phyloP scores from a whole-genome alignment of 2,888 invertebrate species.

The Trissonchulus sp. region DNA sequence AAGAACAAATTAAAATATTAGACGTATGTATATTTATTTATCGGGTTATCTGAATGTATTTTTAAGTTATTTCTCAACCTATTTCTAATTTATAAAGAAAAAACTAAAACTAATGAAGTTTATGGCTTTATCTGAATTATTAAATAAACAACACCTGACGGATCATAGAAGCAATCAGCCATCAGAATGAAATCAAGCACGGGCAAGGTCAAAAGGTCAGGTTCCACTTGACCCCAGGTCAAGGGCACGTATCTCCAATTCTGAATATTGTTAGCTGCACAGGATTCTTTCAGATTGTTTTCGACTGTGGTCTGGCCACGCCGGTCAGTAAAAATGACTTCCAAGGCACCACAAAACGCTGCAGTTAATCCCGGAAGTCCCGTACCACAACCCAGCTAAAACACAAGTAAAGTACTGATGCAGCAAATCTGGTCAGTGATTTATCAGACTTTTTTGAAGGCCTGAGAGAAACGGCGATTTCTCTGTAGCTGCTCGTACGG shows the following conservation, averaged over 20 bases:
- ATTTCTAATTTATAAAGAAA: too few relatives aligned
- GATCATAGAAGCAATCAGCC: not conserved
- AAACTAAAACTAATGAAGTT: too few relatives aligned
- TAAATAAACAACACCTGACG: not conserved
- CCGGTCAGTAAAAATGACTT: not conserved
- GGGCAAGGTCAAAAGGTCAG: not conserved
- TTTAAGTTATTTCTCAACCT: too few relatives aligned
- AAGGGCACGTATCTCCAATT: not conserved
- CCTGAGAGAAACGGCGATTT: too few relatives aligned
- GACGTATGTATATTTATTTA: too few relatives aligned
- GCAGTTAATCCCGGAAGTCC: not conserved
- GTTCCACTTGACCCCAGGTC: not conserved
- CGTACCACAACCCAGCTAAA: not conserved
- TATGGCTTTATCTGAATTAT: too few relatives aligned
- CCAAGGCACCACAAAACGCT: not conserved
- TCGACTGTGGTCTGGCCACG: not conserved
- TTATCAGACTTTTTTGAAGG: too few relatives aligned
- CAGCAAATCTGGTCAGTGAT: too few relatives aligned
- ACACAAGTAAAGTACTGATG: too few relatives aligned
- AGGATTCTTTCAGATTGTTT: not conserved
- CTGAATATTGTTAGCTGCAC: not conserved
- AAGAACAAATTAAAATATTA: too few relatives aligned
- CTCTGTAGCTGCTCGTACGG: too few relatives aligned
- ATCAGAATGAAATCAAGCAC: not conserved
- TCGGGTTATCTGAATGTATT: too few relatives aligned